Evolutionary conservation across 2,797 vertebrate genomes (phyloP), one percentile per base, ranked within the genome.

Genomic region (Octomys mimax): DNA sequence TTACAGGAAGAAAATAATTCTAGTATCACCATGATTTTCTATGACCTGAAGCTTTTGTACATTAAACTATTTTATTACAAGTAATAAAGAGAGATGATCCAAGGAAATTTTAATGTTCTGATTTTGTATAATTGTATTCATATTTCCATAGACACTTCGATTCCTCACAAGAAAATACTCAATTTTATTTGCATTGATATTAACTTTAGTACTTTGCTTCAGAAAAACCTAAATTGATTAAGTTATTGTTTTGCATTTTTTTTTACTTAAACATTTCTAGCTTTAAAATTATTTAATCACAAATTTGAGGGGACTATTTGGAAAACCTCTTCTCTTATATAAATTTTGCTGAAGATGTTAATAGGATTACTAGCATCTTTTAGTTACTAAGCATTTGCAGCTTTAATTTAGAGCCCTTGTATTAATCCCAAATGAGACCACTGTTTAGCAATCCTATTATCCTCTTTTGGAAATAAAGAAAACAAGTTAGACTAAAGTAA

Each of bases 61-160:
- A 16, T 80, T 96, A 33, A 96, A 95, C 91, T 75, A 0, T 97
- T 98, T 97, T 97, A 97, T 97, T 93, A 57, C 54, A 19, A 70
- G 36, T 59, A 81, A 42, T 97, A 96, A 97, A 97, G 36, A 93
- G 31, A 97, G 80, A 95, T 91, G 82, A 78, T 84, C 79, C 89
- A 73, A 91, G 87, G 19, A 93, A 93, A 71, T 96, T 92, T 94
- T 95, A 98, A 88, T 75, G 49, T 59, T 94, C 42, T 92, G 4
- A n/a, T 96, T 97, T 81, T 87, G 19, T 31, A 49, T 21, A 71
- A 88, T 89, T 73, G 78, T n/a, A 80, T 81, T 95, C 93, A 81
- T 13, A 78, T 68, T 95, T 97, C n/a, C 36, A 42, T 1, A 5
- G 19, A 89, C 52, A 73, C 87, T 90, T 54, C 61, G 28, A 31